A percentile compares a stretch with the other conserved stretches of the same genome.
Conservation (phyloP, 2,113 vertebrate genomes). For the Paracanthobrama guichenoti region DNA sequence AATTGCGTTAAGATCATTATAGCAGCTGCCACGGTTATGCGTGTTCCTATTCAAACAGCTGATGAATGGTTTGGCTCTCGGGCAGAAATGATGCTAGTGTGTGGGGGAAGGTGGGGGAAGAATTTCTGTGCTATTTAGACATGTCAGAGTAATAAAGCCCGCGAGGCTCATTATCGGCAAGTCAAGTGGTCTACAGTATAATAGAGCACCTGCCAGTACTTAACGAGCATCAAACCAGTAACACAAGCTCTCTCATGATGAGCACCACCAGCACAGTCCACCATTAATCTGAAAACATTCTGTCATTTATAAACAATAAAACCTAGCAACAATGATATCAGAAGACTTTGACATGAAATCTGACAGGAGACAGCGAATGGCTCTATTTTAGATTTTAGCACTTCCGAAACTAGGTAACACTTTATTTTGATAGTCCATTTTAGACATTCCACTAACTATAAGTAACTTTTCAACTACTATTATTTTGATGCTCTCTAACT, state of each 20-base stretch:
- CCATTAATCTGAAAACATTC: not conserved
- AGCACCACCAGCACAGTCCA: not conserved
- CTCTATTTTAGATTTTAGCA: no score
- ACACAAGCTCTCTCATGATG: conserved; percentile 10
- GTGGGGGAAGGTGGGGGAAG: not conserved
- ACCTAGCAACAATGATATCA: not conserved
- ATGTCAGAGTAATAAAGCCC: conserved; percentile 46
- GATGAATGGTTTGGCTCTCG: conserved; percentile 17
- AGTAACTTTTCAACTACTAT: no score
- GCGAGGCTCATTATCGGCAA: conserved; percentile 44
- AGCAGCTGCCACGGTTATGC: not conserved
- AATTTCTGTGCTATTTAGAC: conserved; percentile 37
- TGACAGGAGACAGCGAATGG: no score
- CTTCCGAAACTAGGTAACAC: no score
- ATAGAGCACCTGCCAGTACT: conserved; percentile 55
- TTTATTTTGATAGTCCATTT: no score
- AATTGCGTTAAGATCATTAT: not conserved
- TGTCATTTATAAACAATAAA: not conserved
- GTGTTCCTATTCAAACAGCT: conserved; percentile 9
- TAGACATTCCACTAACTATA: no score
- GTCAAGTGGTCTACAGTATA: conserved; percentile 49
- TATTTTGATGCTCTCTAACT: no score
- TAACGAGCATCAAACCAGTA: conserved; percentile 23
- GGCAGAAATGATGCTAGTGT: not conserved
- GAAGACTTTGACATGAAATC: no score